phyloP scores from a whole-genome alignment of 2,113 vertebrate genomes.

The Camarhynchus parvulus region DNA sequence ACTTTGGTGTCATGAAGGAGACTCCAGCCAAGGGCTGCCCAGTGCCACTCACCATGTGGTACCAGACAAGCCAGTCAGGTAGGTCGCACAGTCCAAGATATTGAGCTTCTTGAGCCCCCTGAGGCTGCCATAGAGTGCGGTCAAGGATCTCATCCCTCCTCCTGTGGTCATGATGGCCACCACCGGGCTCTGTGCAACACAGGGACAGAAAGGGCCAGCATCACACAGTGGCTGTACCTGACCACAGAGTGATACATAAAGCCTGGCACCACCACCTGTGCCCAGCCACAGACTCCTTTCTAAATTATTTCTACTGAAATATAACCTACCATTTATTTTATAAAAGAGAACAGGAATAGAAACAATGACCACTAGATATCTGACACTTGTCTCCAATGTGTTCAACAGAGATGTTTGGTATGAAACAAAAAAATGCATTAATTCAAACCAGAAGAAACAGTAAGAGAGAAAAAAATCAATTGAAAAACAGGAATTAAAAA shows the following conservation, averaged over 20 bases:
- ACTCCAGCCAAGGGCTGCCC: background rate
- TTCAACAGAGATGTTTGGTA: background rate
- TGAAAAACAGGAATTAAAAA: background rate
- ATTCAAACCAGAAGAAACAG: background rate
- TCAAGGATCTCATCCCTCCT: conserved; percentile 86
- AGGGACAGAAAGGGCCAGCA: accelerated
- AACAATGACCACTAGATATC: background rate
- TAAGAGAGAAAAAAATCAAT: background rate
- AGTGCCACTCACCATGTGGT: conserved; percentile 84
- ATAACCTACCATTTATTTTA: background rate
- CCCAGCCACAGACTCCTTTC: background rate
- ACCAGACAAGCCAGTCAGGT: conserved; percentile 86
- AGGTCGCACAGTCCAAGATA: conserved; percentile 80
- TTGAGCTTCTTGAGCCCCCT: conserved; percentile 79
- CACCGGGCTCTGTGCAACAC: conserved; percentile 74
- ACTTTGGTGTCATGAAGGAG: background rate
- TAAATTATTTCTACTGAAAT: background rate
- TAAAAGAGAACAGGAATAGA: background rate
- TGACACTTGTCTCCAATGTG: background rate
- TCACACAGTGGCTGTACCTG: background rate
- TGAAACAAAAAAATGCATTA: background rate
- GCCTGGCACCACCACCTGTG: accelerated
- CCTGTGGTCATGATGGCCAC: conserved; percentile 87
- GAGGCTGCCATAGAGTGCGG: conserved; percentile 79
- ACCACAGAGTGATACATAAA: background rate